Evolutionary conservation across 2,888 invertebrate species (phyloP).

Genomic region (Callyntrura sp.): DNA sequence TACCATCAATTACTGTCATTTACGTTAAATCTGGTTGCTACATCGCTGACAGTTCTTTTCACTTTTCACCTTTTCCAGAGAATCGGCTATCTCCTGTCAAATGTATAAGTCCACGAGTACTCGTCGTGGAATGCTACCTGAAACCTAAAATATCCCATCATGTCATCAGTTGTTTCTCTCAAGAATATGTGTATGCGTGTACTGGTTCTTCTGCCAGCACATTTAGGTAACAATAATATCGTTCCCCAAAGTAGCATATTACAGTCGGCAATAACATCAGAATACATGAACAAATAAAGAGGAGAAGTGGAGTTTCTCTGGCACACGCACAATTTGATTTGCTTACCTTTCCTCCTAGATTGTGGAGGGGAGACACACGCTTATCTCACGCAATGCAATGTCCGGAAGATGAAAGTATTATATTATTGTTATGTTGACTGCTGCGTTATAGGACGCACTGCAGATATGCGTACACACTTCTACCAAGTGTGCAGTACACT

Average conservation of each 20-base stretch:
- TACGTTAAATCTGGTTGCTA: conserved; percentile 6
- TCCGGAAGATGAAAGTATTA: conserved; percentile 10
- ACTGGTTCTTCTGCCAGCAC: not conserved
- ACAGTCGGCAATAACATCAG: not conserved
- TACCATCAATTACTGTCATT: conserved; percentile 38
- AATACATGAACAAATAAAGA: no score
- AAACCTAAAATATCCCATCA: not conserved
- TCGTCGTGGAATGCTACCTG: not conserved
- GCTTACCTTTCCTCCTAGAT: no score
- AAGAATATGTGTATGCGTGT: not conserved
- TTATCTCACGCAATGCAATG: conserved; percentile 7
- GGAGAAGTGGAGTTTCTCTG: no score
- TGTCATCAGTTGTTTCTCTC: not conserved
- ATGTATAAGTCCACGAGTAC: not conserved
- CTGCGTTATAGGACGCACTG: conserved; percentile 29
- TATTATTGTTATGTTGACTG: not conserved
- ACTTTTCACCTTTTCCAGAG: not conserved
- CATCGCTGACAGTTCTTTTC: conserved; percentile 23
- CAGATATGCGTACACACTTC: not conserved
- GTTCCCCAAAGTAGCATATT: no score
- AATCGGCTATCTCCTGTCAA: not conserved
- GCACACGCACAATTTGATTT: no score
- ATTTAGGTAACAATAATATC: not conserved
- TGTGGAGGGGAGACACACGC: no score
- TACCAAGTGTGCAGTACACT: conserved; percentile 1